Percentiles rank a stretch among this genome's conserved stretches.
Conservation (phyloP, 2,888 invertebrate species). For the Nycteola revayana region DNA sequence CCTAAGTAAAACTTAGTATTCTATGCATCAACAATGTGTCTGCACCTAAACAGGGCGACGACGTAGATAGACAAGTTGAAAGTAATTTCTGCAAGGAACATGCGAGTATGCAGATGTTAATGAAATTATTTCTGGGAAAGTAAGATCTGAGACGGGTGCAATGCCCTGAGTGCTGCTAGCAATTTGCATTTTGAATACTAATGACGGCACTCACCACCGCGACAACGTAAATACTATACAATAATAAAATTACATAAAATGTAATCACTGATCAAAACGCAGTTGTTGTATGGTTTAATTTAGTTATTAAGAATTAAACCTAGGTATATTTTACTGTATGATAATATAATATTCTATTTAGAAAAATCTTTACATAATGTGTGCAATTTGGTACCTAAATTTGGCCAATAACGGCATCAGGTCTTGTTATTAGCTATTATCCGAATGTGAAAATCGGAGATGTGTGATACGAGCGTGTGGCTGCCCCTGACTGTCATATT, state of each 20-base stretch:
- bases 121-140: constrained; percentile 79
- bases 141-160: constrained; percentile 72
- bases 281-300: no score
- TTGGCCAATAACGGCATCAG: no score
- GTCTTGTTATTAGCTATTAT: no score
- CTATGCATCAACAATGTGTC: constrained; percentile 23
- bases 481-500: no score
- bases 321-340: no score
- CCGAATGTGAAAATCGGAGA: no score
- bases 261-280: constrained; percentile 54
- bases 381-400: no score
- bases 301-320: no score
- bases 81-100: constrained; percentile 56
- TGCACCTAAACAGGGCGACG: constrained; percentile 28
- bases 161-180: constrained; percentile 63
- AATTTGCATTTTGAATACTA: constrained; percentile 80
- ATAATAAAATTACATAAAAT: constrained; percentile 54
- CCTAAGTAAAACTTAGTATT: constrained; percentile 22
- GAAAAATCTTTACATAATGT: no score
- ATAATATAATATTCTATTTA: no score
- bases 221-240: constrained; percentile 52
- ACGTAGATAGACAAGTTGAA: constrained; percentile 48
- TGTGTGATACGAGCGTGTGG: no score
- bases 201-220: constrained; percentile 58
- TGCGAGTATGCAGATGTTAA: constrained; percentile 72